These are phyloP conservation scores for Myiopsitta monachus DNA, from an alignment of 2,113 vertebrate genomes.

Conservation along the genomic window DNA sequence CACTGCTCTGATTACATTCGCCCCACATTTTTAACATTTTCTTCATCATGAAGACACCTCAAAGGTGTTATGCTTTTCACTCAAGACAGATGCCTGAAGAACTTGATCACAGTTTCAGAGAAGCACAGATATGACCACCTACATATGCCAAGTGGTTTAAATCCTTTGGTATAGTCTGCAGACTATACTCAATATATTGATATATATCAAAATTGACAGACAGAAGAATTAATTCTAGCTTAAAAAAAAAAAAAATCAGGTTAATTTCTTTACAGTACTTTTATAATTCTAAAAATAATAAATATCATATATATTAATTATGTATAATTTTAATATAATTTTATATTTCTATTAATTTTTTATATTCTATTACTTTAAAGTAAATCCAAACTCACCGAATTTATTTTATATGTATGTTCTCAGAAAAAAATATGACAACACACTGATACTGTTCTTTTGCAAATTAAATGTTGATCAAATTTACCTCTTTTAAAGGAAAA, in stretches of 20 bases:
- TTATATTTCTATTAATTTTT: background rate
- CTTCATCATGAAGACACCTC: background rate
- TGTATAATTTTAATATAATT: background rate
- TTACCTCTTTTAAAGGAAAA: background rate
- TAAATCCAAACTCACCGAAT: background rate
- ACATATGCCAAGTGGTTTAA: background rate
- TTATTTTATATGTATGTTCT: background rate
- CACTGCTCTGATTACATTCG: background rate
- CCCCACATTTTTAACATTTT: background rate
- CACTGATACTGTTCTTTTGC: background rate
- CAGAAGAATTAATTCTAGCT: background rate
- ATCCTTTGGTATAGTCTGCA: background rate
- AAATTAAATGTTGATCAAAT: background rate
- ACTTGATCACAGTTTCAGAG: background rate
- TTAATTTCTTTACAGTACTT: background rate
- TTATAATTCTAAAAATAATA: background rate
- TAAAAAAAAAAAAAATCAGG: background rate
- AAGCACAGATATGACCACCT: background rate
- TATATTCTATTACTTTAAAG: background rate
- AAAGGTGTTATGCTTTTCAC: background rate
- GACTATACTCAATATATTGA: background rate
- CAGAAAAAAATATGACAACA: background rate
- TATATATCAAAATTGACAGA: background rate
- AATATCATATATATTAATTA: background rate
- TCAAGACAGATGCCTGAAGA: background rate